These are phyloP conservation scores for Palythoa heliodiscus DNA, from an alignment of 92 coral and sea anemone species.

Conservation along the genomic window DNA sequence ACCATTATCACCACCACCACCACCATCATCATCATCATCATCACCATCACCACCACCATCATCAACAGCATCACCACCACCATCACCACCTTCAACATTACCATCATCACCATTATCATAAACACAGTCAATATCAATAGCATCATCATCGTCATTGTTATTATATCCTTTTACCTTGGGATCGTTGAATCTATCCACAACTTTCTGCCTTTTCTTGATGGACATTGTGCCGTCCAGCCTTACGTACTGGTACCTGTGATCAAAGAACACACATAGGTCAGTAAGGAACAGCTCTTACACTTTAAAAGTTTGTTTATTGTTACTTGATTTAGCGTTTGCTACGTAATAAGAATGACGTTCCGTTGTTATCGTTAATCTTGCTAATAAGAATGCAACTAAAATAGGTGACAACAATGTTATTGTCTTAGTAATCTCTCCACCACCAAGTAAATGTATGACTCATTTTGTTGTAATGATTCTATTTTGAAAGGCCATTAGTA, in stretches of 20 bases:
- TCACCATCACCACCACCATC: background rate
- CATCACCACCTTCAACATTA: background rate
- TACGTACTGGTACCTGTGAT: constrained; percentile 78
- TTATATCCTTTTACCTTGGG: constrained; percentile 61
- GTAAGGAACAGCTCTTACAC: background rate
- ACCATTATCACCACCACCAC: background rate
- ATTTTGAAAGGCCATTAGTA: no score
- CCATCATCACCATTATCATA: background rate
- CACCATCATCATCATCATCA: background rate
- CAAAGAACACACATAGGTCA: background rate
- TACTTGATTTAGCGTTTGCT: no score
- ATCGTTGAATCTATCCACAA: constrained; percentile 91
- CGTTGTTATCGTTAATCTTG: no score
- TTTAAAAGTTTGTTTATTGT: background rate
- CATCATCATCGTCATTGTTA: background rate
- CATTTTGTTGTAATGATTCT: no score
- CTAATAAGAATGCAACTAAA: background rate
- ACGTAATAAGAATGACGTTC: no score
- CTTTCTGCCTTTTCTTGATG: constrained; percentile 94
- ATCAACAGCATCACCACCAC: background rate
- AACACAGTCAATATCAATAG: background rate
- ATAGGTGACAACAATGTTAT: background rate
- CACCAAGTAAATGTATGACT: no score
- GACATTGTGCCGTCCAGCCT: constrained; percentile 97
- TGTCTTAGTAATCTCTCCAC: no score